Evolutionary conservation across 2,888 invertebrate species (phyloP).

Genomic region (Drosophila melanosoma): DNA sequence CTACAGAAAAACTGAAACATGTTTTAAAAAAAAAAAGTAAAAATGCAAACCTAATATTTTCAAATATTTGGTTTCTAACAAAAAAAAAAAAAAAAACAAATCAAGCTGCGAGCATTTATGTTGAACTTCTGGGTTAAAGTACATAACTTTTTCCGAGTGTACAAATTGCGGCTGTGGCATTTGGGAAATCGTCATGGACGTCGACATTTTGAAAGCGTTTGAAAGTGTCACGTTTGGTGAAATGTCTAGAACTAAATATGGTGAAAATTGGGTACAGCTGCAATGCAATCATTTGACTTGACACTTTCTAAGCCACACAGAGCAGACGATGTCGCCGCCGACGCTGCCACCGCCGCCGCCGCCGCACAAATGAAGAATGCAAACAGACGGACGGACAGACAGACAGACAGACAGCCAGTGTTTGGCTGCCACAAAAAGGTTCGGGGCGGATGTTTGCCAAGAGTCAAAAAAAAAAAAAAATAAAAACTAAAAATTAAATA

Average conservation of each 20-base stretch:
- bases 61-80: background rate
- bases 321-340: slow-evolving; percentile 12
- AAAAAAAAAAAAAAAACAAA: background rate
- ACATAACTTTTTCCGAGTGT: background rate
- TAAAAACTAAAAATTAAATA: slow-evolving; percentile 25
- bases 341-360: slow-evolving; percentile 1
- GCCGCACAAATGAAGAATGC: slow-evolving; percentile 63
- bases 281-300: slow-evolving; percentile 74
- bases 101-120: background rate
- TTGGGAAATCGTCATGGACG: slow-evolving; percentile 57
- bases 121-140: background rate
- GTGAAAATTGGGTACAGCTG: slow-evolving; percentile 77
- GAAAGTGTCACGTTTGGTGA: slow-evolving; percentile 78
- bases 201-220: slow-evolving; percentile 71
- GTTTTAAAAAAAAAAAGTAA: background rate
- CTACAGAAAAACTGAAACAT: background rate
- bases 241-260: slow-evolving; percentile 78
- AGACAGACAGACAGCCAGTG: slow-evolving; percentile 16
- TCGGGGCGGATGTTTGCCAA: slow-evolving; percentile 70
- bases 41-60: background rate
- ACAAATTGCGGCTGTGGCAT: slow-evolving; percentile 11
- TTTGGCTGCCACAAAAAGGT: slow-evolving; percentile 50
- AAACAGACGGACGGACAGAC: slow-evolving; percentile 53
- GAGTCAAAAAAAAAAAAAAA: slow-evolving; percentile 24
- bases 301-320: slow-evolving; percentile 73